A percentile compares a stretch with the other conserved stretches of the same genome.
These are phyloP conservation scores for Helicoverpa assulta DNA, from an alignment of 2,888 invertebrate species.

Conservation along the genomic window DNA sequence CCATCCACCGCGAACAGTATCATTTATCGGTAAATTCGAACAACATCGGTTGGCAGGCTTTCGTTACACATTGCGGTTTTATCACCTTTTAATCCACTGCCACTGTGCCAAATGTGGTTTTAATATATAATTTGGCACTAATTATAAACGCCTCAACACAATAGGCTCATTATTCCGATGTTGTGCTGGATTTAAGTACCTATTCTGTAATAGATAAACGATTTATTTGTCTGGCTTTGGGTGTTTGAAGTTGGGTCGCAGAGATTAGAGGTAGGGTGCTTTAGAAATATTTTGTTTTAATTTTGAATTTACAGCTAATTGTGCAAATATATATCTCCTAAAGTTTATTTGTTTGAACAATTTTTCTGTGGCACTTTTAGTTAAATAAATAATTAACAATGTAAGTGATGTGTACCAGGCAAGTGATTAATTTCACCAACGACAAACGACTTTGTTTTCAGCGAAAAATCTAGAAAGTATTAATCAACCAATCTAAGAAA, in stretches of 20 bases:
- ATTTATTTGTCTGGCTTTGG: neutral
- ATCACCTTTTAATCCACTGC: slow-evolving; percentile 54
- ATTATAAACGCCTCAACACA: slow-evolving; percentile 23
- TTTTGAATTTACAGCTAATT: too few relatives aligned
- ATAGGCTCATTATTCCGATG: slow-evolving; percentile 21
- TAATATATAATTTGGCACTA: slow-evolving; percentile 48
- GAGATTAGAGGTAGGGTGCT: neutral
- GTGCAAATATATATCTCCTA: too few relatives aligned
- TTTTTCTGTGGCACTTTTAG: too few relatives aligned
- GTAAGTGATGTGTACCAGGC: too few relatives aligned
- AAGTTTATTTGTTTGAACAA: too few relatives aligned
- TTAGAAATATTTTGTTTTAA: neutral
- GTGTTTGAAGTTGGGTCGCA: neutral
- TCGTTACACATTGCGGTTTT: slow-evolving; percentile 42
- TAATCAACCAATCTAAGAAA: too few relatives aligned
- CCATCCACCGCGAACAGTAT: neutral
- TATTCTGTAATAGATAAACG: neutral
- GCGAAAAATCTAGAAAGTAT: too few relatives aligned
- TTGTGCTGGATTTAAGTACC: neutral
- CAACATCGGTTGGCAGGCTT: slow-evolving; percentile 46
- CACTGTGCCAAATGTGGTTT: slow-evolving; percentile 50
- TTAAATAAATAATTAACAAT: too few relatives aligned
- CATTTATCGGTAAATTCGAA: slow-evolving; percentile 22
- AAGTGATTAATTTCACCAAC: too few relatives aligned
- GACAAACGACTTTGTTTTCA: too few relatives aligned